Evolutionary conservation across 2,113 vertebrate species (phyloP).

Genomic region (Arenaria interpres): DNA sequence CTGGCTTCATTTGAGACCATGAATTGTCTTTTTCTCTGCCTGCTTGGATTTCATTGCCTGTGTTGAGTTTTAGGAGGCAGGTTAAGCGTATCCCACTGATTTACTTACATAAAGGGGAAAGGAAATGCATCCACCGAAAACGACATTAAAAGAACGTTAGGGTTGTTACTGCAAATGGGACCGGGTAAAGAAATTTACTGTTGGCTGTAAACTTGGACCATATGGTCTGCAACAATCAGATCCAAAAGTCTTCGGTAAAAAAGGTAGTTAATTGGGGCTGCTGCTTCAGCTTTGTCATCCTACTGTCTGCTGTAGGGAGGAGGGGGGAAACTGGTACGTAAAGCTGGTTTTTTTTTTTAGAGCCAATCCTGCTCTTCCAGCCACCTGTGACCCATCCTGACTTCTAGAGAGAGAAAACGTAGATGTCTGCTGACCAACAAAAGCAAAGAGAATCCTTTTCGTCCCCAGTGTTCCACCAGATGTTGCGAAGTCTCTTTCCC

Average conservation of each 20-base stretch:
- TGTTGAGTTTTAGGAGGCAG: slow-evolving; percentile 26
- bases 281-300: background rate
- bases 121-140: slow-evolving; percentile 20
- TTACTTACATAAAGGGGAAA: background rate
- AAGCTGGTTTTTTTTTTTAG: background rate
- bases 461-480: background rate
- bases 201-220: slow-evolving; percentile 23
- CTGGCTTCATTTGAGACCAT: background rate
- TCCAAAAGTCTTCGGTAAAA: background rate
- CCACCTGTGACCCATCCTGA: background rate
- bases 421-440: background rate
- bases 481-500: background rate
- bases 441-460: background rate
- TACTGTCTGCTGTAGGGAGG: background rate
- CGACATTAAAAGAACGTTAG: background rate
- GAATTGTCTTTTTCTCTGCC: slow-evolving; percentile 15
- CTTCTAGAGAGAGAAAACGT: background rate
- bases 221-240: background rate
- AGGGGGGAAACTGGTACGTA: background rate
- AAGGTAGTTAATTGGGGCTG: background rate
- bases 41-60: slow-evolving; percentile 33
- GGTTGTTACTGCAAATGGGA: background rate
- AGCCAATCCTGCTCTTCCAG: background rate
- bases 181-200: slow-evolving; percentile 15
- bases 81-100: background rate